Base-by-base conservation (phyloP, 2,113 vertebrate genomes). In the Sinosuthora webbiana region DNA sequence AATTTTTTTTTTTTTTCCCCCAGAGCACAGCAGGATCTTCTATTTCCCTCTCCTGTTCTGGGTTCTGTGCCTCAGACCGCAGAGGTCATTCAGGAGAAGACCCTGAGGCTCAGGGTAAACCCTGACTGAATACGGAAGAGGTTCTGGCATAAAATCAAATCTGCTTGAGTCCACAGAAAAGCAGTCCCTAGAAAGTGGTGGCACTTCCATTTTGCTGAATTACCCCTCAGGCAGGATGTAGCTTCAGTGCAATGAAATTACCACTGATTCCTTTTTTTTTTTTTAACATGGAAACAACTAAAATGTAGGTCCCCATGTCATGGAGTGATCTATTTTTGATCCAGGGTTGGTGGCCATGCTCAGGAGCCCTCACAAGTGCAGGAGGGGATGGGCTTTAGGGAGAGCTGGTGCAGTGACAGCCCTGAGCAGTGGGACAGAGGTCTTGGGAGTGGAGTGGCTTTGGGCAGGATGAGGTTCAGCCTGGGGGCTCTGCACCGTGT, bases 161-260 rank as follows among this genome's bases (percentile, higher is more conserved):
- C 50, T 73, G 28, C n/a, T 33, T 18, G 28, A 63, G 42, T 8
- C 31, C 16, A 8, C 52, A 62, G 70, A 44, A 70, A 28, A 60
- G 30, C 56, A 65, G 31, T 39, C 39, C 31, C 20, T 62, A 22
- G 64, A 49, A 82, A 44, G 15, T 0, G 39, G 35, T 35, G 12
- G 3, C 49, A 47, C 16, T 87, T 77, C 3, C 3, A 0, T 69
- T 76, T 56, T 78, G 22, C 37, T 57, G 44, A 49, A 18, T 45
- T 53, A 39, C 30, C 31, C 33, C 16, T 6, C 2, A 17, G 53
- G 23, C 53, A 60, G 28, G n/a, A 52, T 0, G 0, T 55, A 7
- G 6, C 49, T 79, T 70, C 62, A 37, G 33, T 39, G 23, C 30
- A 57, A 15, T 45, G 5, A 78, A 78, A 47, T 75, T 7, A 13